These are phyloP conservation scores for Sympetrum striolatum DNA, from an alignment of 2,888 invertebrate genomes.

Conservation along the genomic window DNA sequence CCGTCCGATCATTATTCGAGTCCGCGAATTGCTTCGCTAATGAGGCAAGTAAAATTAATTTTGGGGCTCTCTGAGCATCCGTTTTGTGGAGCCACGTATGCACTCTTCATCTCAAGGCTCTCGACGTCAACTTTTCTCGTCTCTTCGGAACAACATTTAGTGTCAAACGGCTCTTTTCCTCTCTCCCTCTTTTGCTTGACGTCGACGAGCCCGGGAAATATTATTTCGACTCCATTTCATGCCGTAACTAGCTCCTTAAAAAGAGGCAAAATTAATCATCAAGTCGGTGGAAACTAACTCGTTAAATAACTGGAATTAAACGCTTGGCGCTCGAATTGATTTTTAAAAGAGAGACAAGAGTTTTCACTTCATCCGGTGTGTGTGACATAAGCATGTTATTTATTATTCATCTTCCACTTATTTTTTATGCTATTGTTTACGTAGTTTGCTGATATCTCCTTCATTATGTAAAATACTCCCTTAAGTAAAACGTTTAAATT, in stretches of 20 bases:
- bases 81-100: too few relatives aligned
- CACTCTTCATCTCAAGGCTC: background rate
- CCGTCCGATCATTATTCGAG: background rate
- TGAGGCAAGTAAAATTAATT: conserved; percentile 35
- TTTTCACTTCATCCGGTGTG: too few relatives aligned
- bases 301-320: background rate
- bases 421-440: too few relatives aligned
- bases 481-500: too few relatives aligned
- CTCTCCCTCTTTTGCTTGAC: background rate
- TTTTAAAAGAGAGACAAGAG: too few relatives aligned
- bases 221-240: background rate
- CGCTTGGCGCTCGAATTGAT: too few relatives aligned
- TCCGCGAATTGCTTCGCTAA: conserved; percentile 17
- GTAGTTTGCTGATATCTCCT: too few relatives aligned
- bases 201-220: background rate
- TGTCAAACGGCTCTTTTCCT: background rate
- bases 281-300: background rate
- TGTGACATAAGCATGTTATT: too few relatives aligned
- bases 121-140: too few relatives aligned
- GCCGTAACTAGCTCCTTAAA: background rate
- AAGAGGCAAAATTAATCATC: background rate
- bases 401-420: too few relatives aligned
- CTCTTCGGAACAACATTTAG: background rate
- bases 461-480: too few relatives aligned
- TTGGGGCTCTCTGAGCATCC: background rate